Percentiles rank a stretch among this genome's conserved stretches.
Conservation (phyloP, 2,113 vertebrate species). For the Pituophis catenifer region DNA sequence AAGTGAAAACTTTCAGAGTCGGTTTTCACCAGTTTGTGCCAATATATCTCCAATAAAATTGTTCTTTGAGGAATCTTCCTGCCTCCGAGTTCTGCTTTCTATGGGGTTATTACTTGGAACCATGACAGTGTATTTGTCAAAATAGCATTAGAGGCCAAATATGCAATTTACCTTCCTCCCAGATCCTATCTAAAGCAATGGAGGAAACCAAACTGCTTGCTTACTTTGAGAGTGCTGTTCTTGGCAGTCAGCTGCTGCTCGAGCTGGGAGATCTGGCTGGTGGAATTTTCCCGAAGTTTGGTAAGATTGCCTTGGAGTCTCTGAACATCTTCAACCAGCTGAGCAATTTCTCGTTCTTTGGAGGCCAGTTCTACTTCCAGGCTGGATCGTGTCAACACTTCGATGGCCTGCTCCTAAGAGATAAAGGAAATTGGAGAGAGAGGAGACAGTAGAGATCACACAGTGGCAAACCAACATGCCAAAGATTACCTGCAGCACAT, state of each 20-base stretch:
- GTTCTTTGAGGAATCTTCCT: no score
- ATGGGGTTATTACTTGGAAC: no score
- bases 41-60: no score
- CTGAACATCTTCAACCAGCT: constrained; percentile 96
- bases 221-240: constrained; percentile 88
- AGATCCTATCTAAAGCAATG: not conserved
- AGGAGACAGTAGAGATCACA: not conserved
- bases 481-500: no score
- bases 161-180: no score
- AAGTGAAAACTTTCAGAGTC: no score
- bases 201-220: constrained; percentile 9
- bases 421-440: not conserved
- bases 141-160: not conserved
- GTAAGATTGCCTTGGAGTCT: constrained; percentile 95
- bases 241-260: constrained; percentile 93
- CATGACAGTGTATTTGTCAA: no score
- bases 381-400: constrained; percentile 83
- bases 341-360: constrained; percentile 93
- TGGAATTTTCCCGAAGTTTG: constrained; percentile 90
- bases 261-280: constrained; percentile 90
- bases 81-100: no score
- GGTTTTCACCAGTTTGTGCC: no score
- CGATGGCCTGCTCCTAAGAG: constrained; percentile 81
- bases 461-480: not conserved
- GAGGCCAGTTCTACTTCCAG: constrained; percentile 92